A percentile compares a stretch with the other conserved stretches of the same genome.
These are phyloP conservation scores for Crypturellus undulatus DNA, from an alignment of 2,113 vertebrate species.

Conservation along the genomic window DNA sequence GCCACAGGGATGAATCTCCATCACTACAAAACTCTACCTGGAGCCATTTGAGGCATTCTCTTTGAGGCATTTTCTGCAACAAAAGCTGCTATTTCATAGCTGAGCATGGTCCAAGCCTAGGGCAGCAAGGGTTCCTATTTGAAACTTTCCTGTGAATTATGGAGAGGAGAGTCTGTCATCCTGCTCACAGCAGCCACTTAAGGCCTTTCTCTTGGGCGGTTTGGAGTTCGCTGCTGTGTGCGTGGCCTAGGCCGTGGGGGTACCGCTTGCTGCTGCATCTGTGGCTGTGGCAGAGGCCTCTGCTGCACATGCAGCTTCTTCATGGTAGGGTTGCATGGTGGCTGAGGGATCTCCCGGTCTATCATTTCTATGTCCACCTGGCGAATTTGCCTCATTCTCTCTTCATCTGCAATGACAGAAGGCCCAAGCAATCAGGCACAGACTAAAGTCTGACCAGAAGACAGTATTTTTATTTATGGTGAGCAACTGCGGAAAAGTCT, in stretches of 20 bases:
- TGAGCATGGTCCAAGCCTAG: neutral
- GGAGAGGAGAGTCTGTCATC: neutral
- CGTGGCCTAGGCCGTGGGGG: slow-evolving; percentile 38
- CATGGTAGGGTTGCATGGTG: fast-evolving
- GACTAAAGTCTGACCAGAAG: neutral
- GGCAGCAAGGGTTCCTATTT: neutral
- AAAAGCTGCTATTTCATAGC: neutral
- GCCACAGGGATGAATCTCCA: neutral
- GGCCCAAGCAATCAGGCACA: fast-evolving
- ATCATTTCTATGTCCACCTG: fast-evolving
- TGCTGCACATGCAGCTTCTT: neutral
- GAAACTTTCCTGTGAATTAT: neutral
- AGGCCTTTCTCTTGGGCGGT: neutral
- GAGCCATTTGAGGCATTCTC: neutral
- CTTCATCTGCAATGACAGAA: slow-evolving; percentile 27
- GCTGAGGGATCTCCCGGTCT: neutral
- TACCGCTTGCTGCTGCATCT: neutral
- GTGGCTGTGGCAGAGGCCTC: neutral
- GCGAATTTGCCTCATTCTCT: neutral
- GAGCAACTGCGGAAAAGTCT: fast-evolving
- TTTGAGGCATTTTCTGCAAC: neutral
- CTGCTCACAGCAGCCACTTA: neutral
- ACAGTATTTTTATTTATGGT: neutral
- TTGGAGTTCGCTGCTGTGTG: neutral
- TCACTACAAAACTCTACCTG: neutral